These are phyloP conservation scores for Syritta pipiens DNA, from an alignment of 2,888 invertebrate genomes.

Conservation along the genomic window DNA sequence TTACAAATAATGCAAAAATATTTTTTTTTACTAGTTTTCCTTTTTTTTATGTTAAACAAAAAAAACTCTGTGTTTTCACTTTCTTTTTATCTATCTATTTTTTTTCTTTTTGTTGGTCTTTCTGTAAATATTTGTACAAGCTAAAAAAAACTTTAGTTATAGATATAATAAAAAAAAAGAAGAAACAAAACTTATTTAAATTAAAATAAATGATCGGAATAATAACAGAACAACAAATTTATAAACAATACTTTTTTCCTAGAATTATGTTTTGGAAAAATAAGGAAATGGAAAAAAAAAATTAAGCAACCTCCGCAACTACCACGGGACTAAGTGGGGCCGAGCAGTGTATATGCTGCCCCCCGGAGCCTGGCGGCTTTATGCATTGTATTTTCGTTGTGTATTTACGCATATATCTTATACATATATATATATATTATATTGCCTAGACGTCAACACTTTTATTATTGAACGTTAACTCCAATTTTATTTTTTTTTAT, in stretches of 20 bases:
- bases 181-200: conserved; percentile 43
- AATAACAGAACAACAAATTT: conserved; percentile 1
- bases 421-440: conserved; percentile 10
- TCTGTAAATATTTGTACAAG: conserved; percentile 76
- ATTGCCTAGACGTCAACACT: conserved; percentile 35
- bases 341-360: too few relatives aligned
- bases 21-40: conserved; percentile 10
- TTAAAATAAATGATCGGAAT: conserved; percentile 34
- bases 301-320: too few relatives aligned
- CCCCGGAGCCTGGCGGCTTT: conserved; percentile 2
- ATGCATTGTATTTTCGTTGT: conserved; percentile 46
- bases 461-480: conserved; percentile 35
- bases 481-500: conserved; percentile 13
- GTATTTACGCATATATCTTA: conserved; percentile 43
- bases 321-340: too few relatives aligned
- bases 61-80: conserved; percentile 27
- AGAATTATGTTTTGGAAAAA: conserved; percentile 48
- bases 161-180: conserved; percentile 33
- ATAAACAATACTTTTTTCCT: conserved; percentile 20
- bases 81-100: conserved; percentile 39
- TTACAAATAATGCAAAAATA: conserved; percentile 26
- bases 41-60: conserved; percentile 5
- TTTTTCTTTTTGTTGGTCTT: conserved; percentile 71
- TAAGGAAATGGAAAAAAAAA: conserved; percentile 21
- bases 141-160: conserved; percentile 67